These are phyloP conservation scores for Augiades crinisus DNA, from an alignment of 2,888 invertebrate genomes.

Conservation along the genomic window DNA sequence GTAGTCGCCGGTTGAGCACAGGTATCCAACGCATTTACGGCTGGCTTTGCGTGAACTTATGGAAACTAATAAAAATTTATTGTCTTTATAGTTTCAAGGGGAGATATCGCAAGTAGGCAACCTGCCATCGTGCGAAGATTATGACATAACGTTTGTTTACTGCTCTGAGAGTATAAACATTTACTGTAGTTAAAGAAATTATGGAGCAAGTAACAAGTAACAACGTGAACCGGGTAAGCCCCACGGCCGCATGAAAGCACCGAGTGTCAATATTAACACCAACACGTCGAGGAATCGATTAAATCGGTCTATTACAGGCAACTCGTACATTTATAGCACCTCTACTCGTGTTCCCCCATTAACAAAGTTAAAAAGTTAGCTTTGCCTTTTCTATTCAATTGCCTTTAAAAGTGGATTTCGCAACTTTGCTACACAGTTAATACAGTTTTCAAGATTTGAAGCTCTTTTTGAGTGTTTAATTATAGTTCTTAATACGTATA, in stretches of 20 bases:
- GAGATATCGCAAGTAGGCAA: conserved; percentile 66
- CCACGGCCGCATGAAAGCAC: conserved; percentile 50
- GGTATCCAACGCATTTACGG: conserved; percentile 41
- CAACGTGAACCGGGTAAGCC: conserved; percentile 70
- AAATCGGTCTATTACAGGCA: neutral
- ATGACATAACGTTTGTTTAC: conserved; percentile 56
- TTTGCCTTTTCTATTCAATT: neutral
- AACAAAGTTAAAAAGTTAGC: neutral
- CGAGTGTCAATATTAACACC: conserved; percentile 35
- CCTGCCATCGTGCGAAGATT: conserved; percentile 60
- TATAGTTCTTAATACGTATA: neutral
- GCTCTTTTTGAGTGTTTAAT: neutral
- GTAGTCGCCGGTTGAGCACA: conserved; percentile 55
- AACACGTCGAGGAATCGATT: conserved; percentile 37
- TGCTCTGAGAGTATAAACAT: conserved; percentile 51
- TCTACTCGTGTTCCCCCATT: neutral
- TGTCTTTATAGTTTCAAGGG: conserved; percentile 75
- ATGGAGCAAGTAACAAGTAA: conserved; percentile 59
- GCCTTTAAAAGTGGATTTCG: neutral
- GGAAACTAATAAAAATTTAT: conserved; percentile 60
- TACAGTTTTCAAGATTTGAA: neutral
- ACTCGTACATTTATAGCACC: neutral
- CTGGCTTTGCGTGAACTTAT: conserved; percentile 44
- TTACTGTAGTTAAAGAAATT: conserved; percentile 45
- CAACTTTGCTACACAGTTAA: neutral